Evolutionary conservation across 2,888 invertebrate species (phyloP), one percentile per base, ranked within the genome.

Genomic region (Lydus trimaculatus): DNA sequence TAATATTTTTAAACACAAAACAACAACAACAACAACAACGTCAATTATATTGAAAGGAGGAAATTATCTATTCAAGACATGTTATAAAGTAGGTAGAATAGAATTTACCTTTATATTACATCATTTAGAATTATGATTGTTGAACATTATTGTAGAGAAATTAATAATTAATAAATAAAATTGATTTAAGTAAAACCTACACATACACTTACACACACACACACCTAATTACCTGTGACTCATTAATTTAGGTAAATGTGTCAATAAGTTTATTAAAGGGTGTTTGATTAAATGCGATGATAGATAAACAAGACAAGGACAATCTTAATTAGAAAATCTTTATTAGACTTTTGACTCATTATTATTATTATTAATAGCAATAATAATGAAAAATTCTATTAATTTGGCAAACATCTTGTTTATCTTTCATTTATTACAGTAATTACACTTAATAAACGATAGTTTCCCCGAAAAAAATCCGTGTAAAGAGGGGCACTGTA

Each of bases 31-130:
- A n/a, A n/a, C n/a, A n/a, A n/a, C n/a, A n/a, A n/a, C n/a, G n/a
- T n/a, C n/a, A n/a, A n/a, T n/a, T n/a, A n/a, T n/a, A n/a, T 48
- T 9, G 56, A 56, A 56, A 56, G 56, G 56, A 56, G 56, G 56
- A 56, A 56, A 56, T 25, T 56, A 43, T 25, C 25, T 1, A 56
- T 25, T 56, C 56, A 20, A 56, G 13, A 23, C 13, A 43, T 17
- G 13, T 33, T 2, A 17, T 43, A 8, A 43, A 43, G 43, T 43
- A 43, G 43, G 43, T 17, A 43, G 43, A 13, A 4, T 6, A 0
- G 17, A 33, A 33, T 33, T n/a, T n/a, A 8, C 33, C 33, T 33
- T 43, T 43, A 17, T 43, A 6, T 48, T 56, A 56, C 56, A 56
- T 56, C 56, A 56, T 56, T 23, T 3, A 5, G 8, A 20, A 11